Evolutionary conservation across 2,797 vertebrate genomes (phyloP), one percentile per base, ranked within the genome.

Genomic region (Phalloptychus januarius): DNA sequence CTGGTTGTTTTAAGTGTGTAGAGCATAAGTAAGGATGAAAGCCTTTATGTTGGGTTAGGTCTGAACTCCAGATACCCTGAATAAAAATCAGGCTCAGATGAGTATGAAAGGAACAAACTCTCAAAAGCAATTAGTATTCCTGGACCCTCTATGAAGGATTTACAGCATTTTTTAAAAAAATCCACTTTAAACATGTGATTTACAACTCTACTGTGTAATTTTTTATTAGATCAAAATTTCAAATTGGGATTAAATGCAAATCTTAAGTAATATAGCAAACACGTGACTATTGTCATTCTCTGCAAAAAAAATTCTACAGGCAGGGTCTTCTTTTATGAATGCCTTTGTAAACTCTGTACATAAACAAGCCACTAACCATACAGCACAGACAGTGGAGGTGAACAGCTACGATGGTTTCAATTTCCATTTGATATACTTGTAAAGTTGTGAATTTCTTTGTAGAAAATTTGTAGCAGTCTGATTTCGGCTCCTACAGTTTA

Each of bases 341-440:
- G 28, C 50, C 20, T 67, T 67, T 36, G 23, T 40, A 18, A 33
- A 56, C 70, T 38, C 38, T 78, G 46, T 44, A 67, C 71, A 72
- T 70, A 54, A 88, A 85, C 71, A 83, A 77, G n/a, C 31, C 10
- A 31, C 56, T 77, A 74, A 67, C 78, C 23, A 48, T 72, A 78
- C 50, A 77, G 36, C 52, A 16, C 45, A 58, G 75, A n/a, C 61
- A 54, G 52, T 46, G n/a, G 54, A 4, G 25, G 48, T 5, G 33
- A 42, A 36, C 61, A 65, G 61, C 13, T 42, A n/a, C 5, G 38
- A 45, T 45, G 23, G 67, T 16, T 61, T 28, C 6, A 45, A n/a
- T 44, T 16, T 28, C 67, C n/a, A 18, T 71, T 71, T 31, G 40
- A 44, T 45, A 0, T 0, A 72, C 23, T 58, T 28, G 52, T 31